Evolutionary conservation across 2,888 invertebrate species (phyloP), one percentile per base, ranked within the genome.

Genomic region (Amorpha juglandis): DNA sequence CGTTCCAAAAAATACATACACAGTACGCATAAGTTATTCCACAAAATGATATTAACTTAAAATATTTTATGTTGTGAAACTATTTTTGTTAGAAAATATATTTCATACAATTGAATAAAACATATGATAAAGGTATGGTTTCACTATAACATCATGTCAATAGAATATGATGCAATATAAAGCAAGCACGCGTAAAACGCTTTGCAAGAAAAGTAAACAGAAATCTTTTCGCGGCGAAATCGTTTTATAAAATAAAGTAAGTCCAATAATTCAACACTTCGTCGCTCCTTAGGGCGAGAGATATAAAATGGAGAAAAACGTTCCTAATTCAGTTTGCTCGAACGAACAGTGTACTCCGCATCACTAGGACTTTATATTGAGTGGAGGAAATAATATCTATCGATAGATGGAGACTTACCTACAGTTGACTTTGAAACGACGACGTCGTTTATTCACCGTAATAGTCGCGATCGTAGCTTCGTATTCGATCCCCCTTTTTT

Each of bases 211-310:
- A 88, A 86, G 87, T 87, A 90, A 90, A 91, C 87, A 87, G 82
- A 87, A 90, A 87, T 84, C 81, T 84, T 80, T 78, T 77, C 73
- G 80, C 78, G 80, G 81, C 81, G 79, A 86, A 87, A 87, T 88
- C 87, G 85, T 86, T 90, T 90, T 87, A 88, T 89, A 90, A 89
- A 91, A 90, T 90, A 90, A 91, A 92, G 88, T 88, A 87, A 89
- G 82, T 88, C 87, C 86, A 87, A 91, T 91, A 92, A 90, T 90
- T 92, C 91, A 89, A 86, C 90, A 89, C 88, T 89, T 88, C 88
- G 85, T 74, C 83, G 84, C 83, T 88, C 83, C 85, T 88, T 81
- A 85, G 87, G 83, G 86, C 74, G 85, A 83, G 81, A 87, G 83
- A 85, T 88, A 87, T 87, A 89, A 90, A 91, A 90, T 86, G 88